Evolutionary conservation across 2,797 vertebrate species (phyloP).

Genomic region (Neoniphon sammara): DNA sequence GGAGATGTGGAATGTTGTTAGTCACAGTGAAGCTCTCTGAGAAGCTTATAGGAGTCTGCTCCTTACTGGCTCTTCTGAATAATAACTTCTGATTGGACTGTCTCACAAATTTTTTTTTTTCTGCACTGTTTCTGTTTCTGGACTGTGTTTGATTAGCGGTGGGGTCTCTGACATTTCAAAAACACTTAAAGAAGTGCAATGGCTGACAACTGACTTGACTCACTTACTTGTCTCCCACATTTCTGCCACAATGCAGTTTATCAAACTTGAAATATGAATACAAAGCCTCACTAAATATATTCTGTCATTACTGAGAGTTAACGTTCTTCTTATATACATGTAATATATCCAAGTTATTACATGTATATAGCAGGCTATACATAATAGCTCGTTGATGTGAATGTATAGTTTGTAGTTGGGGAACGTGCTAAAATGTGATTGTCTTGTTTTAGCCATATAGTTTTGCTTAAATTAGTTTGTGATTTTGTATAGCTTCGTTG

Average conservation of each 20-base stretch:
- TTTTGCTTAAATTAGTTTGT: constrained; percentile 57
- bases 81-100: constrained; percentile 58
- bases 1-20: constrained; percentile 77
- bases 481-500: constrained; percentile 30
- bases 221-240: constrained; percentile 9
- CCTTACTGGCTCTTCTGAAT: constrained; percentile 49
- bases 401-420: constrained; percentile 72
- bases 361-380: constrained; percentile 80
- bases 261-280: constrained; percentile 12
- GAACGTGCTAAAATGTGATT: constrained; percentile 44
- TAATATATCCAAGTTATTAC: constrained; percentile 60
- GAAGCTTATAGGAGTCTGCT: constrained; percentile 70
- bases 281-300: constrained; percentile 58
- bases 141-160: constrained; percentile 44
- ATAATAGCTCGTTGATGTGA: constrained; percentile 51
- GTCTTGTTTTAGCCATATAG: constrained; percentile 59
- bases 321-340: constrained; percentile 77
- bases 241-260: not conserved
- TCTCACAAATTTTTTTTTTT: constrained; percentile 54
- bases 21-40: constrained; percentile 71
- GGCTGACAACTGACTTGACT: constrained; percentile 27
- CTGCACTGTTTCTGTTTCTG: constrained; percentile 19
- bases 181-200: constrained; percentile 21
- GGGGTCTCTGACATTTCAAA: constrained; percentile 24
- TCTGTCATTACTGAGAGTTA: constrained; percentile 82